These are phyloP conservation scores for Tuberolachnus salignus DNA, from an alignment of 2,888 invertebrate genomes.

Conservation along the genomic window DNA sequence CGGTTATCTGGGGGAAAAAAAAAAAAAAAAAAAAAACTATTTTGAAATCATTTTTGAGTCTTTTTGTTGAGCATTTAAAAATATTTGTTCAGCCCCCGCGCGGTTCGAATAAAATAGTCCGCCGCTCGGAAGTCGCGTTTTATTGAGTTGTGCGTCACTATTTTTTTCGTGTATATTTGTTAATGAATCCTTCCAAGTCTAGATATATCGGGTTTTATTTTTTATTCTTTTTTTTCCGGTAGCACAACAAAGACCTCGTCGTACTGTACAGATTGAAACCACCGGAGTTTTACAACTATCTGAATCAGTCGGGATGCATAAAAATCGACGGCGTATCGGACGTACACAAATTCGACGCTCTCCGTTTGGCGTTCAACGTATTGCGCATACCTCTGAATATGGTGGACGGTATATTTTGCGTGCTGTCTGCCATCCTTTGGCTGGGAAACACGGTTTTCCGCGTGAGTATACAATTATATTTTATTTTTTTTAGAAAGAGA, in stretches of 20 bases:
- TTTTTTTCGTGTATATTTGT: too few species aligned
- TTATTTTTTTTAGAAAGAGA: too few species aligned
- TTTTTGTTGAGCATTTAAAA: too few species aligned
- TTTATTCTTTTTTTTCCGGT: background rate
- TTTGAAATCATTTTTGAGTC: too few species aligned
- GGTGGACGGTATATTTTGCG: conserved; percentile 88
- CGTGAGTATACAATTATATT: conserved; percentile 63
- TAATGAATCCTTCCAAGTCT: too few species aligned
- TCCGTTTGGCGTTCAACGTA: conserved; percentile 86
- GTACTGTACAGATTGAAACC: conserved; percentile 76
- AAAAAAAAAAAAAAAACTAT: too few species aligned
- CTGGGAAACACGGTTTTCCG: conserved; percentile 85
- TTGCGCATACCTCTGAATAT: conserved; percentile 83
- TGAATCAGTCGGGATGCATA: conserved; percentile 79
- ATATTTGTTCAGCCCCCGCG: too few species aligned
- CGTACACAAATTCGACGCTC: conserved; percentile 77
- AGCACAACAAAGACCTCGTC: conserved; percentile 73
- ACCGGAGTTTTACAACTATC: conserved; percentile 79
- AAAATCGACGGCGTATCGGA: conserved; percentile 72
- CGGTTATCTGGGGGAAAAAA: too few species aligned
- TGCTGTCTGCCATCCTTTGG: conserved; percentile 87
- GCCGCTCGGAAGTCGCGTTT: too few species aligned
- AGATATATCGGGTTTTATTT: background rate
- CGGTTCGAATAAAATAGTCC: too few species aligned
- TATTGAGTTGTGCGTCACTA: too few species aligned